A percentile compares a stretch with the other conserved stretches of the same genome.
These are phyloP conservation scores for Callospermophilus lateralis DNA, from an alignment of 2,113 vertebrate genomes.

Conservation along the genomic window DNA sequence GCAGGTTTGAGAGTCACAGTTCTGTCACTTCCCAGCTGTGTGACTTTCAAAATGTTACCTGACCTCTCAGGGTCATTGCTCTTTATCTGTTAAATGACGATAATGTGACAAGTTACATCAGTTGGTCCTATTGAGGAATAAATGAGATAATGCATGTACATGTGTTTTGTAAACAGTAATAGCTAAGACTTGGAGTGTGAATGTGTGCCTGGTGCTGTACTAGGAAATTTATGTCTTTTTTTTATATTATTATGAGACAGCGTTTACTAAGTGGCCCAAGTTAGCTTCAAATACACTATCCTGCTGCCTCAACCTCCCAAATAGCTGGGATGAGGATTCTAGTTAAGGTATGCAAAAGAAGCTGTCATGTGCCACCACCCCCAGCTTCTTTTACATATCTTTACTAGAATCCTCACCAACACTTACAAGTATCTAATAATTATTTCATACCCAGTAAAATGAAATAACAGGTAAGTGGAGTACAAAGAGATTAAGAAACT, in stretches of 20 bases:
- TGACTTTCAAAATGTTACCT: background rate
- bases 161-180: background rate
- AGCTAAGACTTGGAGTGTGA: background rate
- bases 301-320: background rate
- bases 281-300: background rate
- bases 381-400: background rate
- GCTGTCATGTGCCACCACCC: background rate
- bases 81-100: background rate
- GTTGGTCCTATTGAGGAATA: background rate
- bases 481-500: background rate
- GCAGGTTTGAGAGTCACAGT: background rate
- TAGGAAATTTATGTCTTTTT: background rate
- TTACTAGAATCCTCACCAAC: background rate
- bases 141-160: background rate
- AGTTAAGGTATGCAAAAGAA: no score
- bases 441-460: background rate
- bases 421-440: background rate
- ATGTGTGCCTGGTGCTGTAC: background rate
- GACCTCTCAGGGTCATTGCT: background rate
- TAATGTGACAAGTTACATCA: background rate
- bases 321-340: background rate
- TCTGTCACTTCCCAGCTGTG: slow-evolving; percentile 4
- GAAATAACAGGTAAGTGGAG: background rate
- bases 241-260: background rate
- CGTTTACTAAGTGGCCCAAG: background rate